phyloP scores from a whole-genome alignment of 1,140 invertebrate genomes.

The Brachionus koreanus region DNA sequence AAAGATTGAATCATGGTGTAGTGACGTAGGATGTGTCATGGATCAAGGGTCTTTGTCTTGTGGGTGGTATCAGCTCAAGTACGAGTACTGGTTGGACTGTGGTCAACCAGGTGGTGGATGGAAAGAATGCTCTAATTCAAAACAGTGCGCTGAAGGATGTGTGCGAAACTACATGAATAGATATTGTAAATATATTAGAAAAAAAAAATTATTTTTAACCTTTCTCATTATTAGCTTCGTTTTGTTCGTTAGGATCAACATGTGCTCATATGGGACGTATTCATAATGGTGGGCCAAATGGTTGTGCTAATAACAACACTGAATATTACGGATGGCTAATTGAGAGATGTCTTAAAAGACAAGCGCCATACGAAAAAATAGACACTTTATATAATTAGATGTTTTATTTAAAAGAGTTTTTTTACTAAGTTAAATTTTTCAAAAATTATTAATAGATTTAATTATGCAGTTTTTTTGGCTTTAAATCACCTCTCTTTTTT shows the following conservation, averaged over 20 bases:
- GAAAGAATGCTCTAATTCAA: constrained; percentile 45
- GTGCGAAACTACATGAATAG: constrained; percentile 46
- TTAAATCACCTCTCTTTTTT: not conserved
- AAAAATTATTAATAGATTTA: too few species aligned
- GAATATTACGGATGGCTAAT: constrained; percentile 42
- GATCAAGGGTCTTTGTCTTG: constrained; percentile 47
- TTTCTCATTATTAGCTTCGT: not conserved
- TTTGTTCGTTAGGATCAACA: constrained; percentile 3
- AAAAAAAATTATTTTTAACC: not conserved
- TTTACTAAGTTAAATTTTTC: too few species aligned
- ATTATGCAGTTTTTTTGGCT: too few species aligned
- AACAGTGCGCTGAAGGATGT: constrained; percentile 46
- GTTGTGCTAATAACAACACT: constrained; percentile 41
- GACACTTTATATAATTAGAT: not conserved
- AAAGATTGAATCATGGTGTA: constrained; percentile 49
- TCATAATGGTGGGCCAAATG: constrained; percentile 47
- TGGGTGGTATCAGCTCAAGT: constrained; percentile 43
- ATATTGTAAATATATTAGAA: constrained; percentile 12
- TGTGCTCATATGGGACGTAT: constrained; percentile 46
- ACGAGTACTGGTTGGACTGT: constrained; percentile 44
- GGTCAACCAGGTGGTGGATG: constrained; percentile 43
- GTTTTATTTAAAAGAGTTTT: not conserved
- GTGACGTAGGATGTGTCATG: constrained; percentile 50
- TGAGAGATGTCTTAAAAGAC: constrained; percentile 17
- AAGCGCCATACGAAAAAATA: constrained; percentile 42